Percentiles rank a stretch among this genome's conserved stretches.
Conservation (phyloP, 2,797 vertebrate genomes). For the Oreochromis mossambicus region DNA sequence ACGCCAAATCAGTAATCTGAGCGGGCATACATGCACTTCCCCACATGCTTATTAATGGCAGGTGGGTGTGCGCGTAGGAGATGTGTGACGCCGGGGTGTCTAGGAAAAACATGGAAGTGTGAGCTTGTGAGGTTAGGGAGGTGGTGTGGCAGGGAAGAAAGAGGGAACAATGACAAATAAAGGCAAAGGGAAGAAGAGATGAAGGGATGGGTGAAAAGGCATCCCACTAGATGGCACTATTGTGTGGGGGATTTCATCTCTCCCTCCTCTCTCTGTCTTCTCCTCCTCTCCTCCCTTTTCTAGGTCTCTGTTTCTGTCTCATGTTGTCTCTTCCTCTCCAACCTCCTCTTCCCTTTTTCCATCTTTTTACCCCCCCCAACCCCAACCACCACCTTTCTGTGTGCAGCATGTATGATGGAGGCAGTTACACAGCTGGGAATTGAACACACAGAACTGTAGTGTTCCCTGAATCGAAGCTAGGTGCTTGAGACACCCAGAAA, state of each 20-base stretch:
- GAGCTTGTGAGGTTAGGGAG: background rate
- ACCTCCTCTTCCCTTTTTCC: conserved; percentile 6
- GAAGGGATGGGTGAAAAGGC: background rate
- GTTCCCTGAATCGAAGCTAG: conserved; percentile 57
- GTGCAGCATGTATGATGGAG: conserved; percentile 55
- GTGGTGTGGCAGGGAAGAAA: background rate
- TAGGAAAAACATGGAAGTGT: background rate
- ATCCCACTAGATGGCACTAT: conserved; percentile 77
- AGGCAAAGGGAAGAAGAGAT: background rate
- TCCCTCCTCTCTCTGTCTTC: background rate
- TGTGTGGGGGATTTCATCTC: conserved; percentile 55
- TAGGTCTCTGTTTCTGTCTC: conserved; percentile 53
- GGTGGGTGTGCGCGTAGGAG: background rate
- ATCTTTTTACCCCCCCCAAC: background rate
- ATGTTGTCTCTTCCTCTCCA: conserved; percentile 17
- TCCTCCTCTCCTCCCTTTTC: conserved; percentile 37
- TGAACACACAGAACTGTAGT: conserved; percentile 57
- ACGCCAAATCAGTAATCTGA: conserved; percentile 15
- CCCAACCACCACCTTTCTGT: conserved; percentile 7
- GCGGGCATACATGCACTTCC: background rate
- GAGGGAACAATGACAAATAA: background rate
- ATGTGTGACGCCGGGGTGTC: background rate
- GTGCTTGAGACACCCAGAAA: conserved; percentile 49
- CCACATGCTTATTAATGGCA: conserved; percentile 28
- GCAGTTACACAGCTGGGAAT: conserved; percentile 64